Conservation (phyloP, 2,797 vertebrate species). For the Dromococcyx pavoninus region DNA sequence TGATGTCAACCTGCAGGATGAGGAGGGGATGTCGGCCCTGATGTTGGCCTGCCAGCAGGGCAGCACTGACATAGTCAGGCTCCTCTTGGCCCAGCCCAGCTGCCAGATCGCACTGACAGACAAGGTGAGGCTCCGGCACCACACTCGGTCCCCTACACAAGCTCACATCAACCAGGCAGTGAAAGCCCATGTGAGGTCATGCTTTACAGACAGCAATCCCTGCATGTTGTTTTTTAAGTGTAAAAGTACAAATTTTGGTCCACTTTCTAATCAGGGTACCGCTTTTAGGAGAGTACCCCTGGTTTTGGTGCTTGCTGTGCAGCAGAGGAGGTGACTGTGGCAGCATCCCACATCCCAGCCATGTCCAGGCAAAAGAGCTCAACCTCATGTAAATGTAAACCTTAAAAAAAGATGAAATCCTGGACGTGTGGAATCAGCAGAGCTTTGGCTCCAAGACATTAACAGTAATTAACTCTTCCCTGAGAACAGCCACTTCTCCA, state of each 20-base stretch:
- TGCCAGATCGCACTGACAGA: conserved; percentile 84
- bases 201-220: neutral
- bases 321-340: accelerated
- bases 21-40: conserved; percentile 87
- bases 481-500: accelerated
- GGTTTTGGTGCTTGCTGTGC: neutral
- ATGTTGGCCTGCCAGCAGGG: conserved; percentile 92
- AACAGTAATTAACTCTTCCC: neutral
- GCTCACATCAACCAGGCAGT: accelerated
- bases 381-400: neutral
- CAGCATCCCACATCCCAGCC: neutral
- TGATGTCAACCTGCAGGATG: conserved; percentile 89
- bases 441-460: neutral
- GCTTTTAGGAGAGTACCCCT: neutral
- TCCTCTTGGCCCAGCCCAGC: conserved; percentile 86
- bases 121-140: conserved; percentile 77
- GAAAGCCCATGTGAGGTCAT: accelerated
- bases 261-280: neutral
- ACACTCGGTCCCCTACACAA: accelerated
- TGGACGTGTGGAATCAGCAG: neutral
- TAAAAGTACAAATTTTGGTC: neutral
- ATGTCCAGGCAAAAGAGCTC: accelerated
- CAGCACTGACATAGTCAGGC: conserved; percentile 82
- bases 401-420: neutral
- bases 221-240: accelerated